Evolutionary conservation across 2,888 invertebrate species (phyloP).

Genomic region (Eupithecia inturbata): DNA sequence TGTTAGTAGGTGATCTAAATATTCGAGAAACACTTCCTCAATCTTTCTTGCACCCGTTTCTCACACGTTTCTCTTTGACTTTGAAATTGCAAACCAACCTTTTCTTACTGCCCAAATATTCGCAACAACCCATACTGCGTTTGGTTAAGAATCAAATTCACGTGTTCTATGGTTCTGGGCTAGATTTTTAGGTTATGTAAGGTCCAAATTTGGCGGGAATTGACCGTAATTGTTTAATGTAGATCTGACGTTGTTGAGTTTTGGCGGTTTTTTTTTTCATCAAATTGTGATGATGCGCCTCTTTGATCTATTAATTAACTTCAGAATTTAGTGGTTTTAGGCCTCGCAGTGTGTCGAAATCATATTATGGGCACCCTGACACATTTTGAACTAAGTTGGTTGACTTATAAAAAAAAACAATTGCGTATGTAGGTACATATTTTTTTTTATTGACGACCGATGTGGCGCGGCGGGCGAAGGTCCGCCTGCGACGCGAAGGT

Average conservation of each 20-base stretch:
- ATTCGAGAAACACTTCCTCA: constrained; percentile 12
- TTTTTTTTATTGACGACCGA: too few species aligned
- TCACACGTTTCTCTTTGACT: constrained; percentile 9
- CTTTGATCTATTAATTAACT: not conserved
- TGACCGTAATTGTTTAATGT: constrained; percentile 76
- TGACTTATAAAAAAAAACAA: too few species aligned
- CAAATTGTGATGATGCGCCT: not conserved
- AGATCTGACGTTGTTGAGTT: constrained; percentile 1
- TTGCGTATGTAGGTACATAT: too few species aligned
- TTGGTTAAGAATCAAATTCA: not conserved
- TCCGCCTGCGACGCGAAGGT: too few species aligned
- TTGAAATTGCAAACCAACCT: constrained; percentile 8
- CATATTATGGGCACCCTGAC: too few species aligned
- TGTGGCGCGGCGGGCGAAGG: too few species aligned
- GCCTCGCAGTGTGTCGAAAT: not conserved
- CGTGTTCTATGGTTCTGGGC: constrained; percentile 10
- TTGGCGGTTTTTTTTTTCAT: constrained; percentile 10
- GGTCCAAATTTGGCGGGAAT: constrained; percentile 60
- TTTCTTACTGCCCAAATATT: not conserved
- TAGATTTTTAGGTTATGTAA: constrained; percentile 33
- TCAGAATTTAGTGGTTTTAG: not conserved
- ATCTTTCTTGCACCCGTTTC: constrained; percentile 11
- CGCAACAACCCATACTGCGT: not conserved
- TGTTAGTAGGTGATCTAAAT: too few species aligned
- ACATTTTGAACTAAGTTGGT: too few species aligned